Evolutionary conservation across 2,797 vertebrate genomes (phyloP).

Genomic region (Alosa sapidissima): DNA sequence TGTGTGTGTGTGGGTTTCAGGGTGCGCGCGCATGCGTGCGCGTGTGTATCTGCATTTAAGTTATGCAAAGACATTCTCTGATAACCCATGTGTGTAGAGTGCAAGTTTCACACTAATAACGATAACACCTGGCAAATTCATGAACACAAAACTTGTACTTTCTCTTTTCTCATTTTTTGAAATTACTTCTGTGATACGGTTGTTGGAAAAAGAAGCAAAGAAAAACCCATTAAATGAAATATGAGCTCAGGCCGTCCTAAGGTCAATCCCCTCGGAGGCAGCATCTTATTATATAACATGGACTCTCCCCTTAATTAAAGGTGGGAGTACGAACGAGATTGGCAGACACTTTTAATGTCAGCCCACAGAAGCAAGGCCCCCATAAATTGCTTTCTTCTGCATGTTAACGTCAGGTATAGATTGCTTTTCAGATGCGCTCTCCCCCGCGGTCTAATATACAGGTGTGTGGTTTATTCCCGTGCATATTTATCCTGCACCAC

Average conservation of each 20-base stretch:
- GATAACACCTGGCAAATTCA: slow-evolving; percentile 52
- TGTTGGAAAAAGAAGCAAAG: slow-evolving; percentile 55
- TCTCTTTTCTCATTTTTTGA: slow-evolving; percentile 54
- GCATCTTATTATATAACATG: slow-evolving; percentile 48
- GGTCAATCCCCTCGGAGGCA: slow-evolving; percentile 49
- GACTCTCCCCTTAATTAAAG: slow-evolving; percentile 68
- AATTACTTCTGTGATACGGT: slow-evolving; percentile 62
- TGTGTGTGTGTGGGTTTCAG: slow-evolving; percentile 3
- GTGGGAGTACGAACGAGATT: slow-evolving; percentile 50
- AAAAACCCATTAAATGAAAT: slow-evolving; percentile 61
- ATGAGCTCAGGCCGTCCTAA: slow-evolving; percentile 41
- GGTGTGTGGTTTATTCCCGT: too few species aligned
- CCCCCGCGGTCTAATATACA: background rate
- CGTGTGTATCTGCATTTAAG: too few species aligned
- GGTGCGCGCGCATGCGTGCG: too few species aligned
- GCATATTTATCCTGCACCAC: too few species aligned
- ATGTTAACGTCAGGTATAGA: slow-evolving; percentile 42
- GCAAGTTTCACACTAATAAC: slow-evolving; percentile 43
- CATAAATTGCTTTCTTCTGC: slow-evolving; percentile 45
- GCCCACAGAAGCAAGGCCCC: slow-evolving; percentile 50
- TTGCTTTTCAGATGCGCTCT: slow-evolving; percentile 16
- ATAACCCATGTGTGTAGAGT: background rate
- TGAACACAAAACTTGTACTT: slow-evolving; percentile 62
- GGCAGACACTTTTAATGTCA: slow-evolving; percentile 58
- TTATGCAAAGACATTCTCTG: too few species aligned